Base-by-base conservation (phyloP, 2,888 invertebrate genomes). In the Laspeyria flexula region DNA sequence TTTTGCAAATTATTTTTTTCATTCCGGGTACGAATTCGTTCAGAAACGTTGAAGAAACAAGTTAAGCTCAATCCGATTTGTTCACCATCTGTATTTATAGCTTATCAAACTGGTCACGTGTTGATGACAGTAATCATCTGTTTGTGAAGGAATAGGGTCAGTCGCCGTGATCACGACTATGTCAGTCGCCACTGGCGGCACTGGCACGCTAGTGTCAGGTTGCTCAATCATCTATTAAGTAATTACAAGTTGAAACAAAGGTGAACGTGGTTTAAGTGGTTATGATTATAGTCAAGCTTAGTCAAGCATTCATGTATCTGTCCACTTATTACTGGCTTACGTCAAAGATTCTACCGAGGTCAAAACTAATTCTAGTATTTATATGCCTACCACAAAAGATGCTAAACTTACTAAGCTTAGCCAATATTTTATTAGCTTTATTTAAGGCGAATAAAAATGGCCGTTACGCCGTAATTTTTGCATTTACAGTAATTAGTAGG, bases 171-270 rank as follows among this genome's bases (percentile, higher is more conserved):
- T 55, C 58, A 58, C 62, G 50, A 66, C 27, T 64, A 27, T 50
- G 55, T 50, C 58, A 61, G 51, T 44, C 43, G 50, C 50, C 52
- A 69, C n/a, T n/a, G n/a, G n/a, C n/a, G 50, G 50, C 52, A 69
- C 49, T 47, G 59, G 53, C 57, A 53, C 34, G 41, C 51, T 30
- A 40, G 38, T 54, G 56, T 56, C 67, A 60, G 41, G 50, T 67
- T 67, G 63, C 67, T 53, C 67, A 70, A 70, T 62, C 25, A 40
- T 47, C 56, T 62, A 60, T 66, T 56, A 56, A 55, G 60, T 70
- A 62, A 62, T 67, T 70, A 67, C 60, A 37, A 55, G 16, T 54
- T 46, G 27, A 27, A 51, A 66, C 63, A 66, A 66, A 70, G 67
- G 67, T 70, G 54, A 62, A 62, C 62, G 35, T 46, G 58, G 52